Percentiles rank a stretch among this genome's conserved stretches.
Conservation (phyloP, 2,113 vertebrate species). For the Gymnobelideus leadbeateri region DNA sequence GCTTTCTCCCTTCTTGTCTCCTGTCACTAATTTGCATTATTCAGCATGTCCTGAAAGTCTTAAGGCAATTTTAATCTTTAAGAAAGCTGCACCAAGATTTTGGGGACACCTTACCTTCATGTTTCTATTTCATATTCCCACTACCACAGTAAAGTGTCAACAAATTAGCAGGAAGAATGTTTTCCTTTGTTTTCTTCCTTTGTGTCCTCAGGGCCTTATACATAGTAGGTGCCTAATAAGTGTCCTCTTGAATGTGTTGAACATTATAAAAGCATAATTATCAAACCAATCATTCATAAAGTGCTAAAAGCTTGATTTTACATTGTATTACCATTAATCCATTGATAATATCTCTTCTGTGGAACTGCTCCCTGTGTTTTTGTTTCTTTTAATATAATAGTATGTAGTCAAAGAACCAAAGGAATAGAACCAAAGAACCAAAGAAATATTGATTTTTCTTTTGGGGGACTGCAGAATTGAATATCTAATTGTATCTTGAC, state of each 20-base stretch:
- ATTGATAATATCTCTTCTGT: background rate
- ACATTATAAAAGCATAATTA: background rate
- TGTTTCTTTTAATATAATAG: background rate
- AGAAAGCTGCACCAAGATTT: background rate
- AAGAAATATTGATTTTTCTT: background rate
- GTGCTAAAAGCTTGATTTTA: background rate
- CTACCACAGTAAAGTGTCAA: background rate
- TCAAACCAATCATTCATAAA: background rate
- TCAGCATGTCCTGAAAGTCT: background rate
- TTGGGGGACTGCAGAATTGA: background rate
- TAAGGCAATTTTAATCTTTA: background rate
- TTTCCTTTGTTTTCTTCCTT: background rate
- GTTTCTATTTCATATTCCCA: background rate
- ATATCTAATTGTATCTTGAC: background rate
- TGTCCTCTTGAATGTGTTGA: background rate
- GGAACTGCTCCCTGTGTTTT: background rate
- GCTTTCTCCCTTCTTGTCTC: background rate
- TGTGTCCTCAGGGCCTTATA: background rate
- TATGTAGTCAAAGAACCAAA: background rate
- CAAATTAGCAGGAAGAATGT: background rate
- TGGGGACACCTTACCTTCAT: background rate
- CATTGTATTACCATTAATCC: background rate
- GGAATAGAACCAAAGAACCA: background rate
- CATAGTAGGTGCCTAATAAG: background rate
- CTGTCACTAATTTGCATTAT: background rate